Evolutionary conservation across 1,140 invertebrate genomes (phyloP).

Genomic region (Lamellibrachia luymesi): DNA sequence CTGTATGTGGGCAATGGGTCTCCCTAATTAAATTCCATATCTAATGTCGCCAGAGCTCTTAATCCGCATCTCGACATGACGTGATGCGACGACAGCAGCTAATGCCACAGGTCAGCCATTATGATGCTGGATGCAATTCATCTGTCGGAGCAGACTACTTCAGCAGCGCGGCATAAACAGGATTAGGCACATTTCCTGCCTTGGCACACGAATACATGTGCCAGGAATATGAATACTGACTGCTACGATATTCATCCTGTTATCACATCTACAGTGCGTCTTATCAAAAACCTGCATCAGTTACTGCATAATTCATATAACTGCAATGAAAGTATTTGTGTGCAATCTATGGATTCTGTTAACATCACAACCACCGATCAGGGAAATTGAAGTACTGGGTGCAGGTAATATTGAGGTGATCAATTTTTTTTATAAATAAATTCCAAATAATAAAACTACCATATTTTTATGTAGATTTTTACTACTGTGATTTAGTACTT

Average conservation of each 20-base stretch:
- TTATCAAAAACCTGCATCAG: neutral
- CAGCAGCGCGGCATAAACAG: neutral
- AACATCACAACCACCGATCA: neutral
- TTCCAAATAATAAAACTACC: no score
- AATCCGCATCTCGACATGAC: neutral
- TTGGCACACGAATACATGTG: neutral
- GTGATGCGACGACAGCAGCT: neutral
- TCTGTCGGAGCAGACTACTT: neutral
- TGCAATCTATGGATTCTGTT: neutral
- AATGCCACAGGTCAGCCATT: neutral
- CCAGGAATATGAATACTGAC: neutral
- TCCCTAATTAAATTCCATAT: neutral
- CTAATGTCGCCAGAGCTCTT: neutral
- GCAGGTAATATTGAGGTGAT: no score
- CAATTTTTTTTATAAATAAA: no score
- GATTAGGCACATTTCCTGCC: constrained; percentile 3
- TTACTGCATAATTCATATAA: neutral
- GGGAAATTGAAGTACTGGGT: no score
- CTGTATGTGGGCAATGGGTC: neutral
- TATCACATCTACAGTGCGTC: neutral
- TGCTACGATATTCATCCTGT: neutral
- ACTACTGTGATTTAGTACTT: no score
- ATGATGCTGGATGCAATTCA: neutral
- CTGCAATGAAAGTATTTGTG: neutral
- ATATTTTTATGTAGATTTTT: no score